A percentile compares a stretch with the other conserved stretches of the same genome.
phyloP scores from a whole-genome alignment of 2,113 vertebrate species.

The Cyprinus carpio region DNA sequence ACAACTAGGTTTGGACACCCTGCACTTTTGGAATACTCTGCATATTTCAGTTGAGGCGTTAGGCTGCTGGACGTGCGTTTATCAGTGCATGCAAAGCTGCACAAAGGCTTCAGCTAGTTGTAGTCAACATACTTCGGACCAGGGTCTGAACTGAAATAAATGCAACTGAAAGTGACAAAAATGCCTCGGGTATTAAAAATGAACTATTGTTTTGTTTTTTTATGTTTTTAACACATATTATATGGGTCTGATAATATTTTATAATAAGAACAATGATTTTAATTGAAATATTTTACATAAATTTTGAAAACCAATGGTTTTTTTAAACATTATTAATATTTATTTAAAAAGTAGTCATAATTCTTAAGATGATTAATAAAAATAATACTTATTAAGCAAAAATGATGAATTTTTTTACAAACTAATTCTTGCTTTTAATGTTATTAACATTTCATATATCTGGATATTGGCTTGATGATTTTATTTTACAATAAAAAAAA shows the following conservation, averaged over 20 bases:
- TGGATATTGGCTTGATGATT: neutral
- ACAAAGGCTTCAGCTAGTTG: neutral
- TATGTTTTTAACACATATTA: neutral
- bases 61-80: neutral
- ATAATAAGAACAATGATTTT: neutral
- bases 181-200: neutral
- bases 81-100: constrained; percentile 28
- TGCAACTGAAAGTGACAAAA: neutral
- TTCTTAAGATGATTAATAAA: neutral
- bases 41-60: constrained; percentile 16
- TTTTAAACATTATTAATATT: neutral
- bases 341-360: too few species aligned
- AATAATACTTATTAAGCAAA: too few species aligned
- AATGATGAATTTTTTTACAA: neutral
- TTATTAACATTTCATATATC: neutral
- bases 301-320: neutral
- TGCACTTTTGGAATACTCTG: neutral
- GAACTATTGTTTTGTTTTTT: neutral
- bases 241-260: neutral
- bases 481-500: too few species aligned
- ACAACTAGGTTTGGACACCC: neutral
- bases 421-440: neutral
- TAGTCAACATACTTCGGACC: neutral
- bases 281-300: neutral
- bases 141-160: neutral